A percentile compares a stretch with the other conserved stretches of the same genome.
phyloP scores from a whole-genome alignment of 64 coral and sea anemone genomes.

The Montipora capricornis region DNA sequence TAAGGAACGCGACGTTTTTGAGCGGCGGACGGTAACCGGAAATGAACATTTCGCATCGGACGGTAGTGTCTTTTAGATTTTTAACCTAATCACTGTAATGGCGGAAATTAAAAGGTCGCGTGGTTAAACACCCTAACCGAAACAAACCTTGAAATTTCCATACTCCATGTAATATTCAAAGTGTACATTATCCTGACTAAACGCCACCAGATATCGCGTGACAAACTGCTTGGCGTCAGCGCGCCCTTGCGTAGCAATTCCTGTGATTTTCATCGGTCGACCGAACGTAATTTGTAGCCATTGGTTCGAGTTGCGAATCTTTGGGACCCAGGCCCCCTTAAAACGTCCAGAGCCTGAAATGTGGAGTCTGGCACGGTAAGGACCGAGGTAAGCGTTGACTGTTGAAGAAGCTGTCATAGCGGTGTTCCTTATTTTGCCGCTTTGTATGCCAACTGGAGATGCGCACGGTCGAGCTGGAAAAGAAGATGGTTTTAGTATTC shows the following conservation, averaged over 20 bases:
- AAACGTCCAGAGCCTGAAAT: conserved; percentile 49
- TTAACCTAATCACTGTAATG: too few relatives aligned
- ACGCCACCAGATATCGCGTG: conserved; percentile 58
- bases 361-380: conserved; percentile 74
- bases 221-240: conserved; percentile 63
- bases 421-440: conserved; percentile 69
- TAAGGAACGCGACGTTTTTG: too few relatives aligned
- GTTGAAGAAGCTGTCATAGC: conserved; percentile 83
- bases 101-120: too few relatives aligned
- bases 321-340: conserved; percentile 79
- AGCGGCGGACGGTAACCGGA: too few relatives aligned
- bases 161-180: conserved; percentile 72
- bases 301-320: conserved; percentile 63
- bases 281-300: conserved; percentile 81
- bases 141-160: conserved; percentile 73
- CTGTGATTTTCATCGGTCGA: conserved; percentile 67
- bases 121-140: not conserved
- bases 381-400: conserved; percentile 45
- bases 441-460: conserved; percentile 75
- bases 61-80: too few relatives aligned
- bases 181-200: conserved; percentile 69
- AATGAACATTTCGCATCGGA: too few relatives aligned
- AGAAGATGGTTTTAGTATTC: not conserved
- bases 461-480: conserved; percentile 65
- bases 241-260: conserved; percentile 70